These are phyloP conservation scores for Nymphalis polychloros DNA, from an alignment of 2,888 invertebrate species.

Conservation along the genomic window DNA sequence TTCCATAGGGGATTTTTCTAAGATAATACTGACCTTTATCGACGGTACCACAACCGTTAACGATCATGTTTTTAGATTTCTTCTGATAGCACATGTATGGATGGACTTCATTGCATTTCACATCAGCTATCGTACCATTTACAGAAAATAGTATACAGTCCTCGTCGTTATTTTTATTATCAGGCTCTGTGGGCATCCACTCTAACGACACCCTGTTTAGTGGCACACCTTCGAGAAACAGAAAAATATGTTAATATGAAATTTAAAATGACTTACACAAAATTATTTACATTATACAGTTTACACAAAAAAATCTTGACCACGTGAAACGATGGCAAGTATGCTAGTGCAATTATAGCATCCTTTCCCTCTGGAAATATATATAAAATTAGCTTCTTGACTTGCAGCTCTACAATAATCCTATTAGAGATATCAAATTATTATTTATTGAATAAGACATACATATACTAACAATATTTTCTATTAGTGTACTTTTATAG, in stretches of 20 bases:
- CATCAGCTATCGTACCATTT: constrained; percentile 45
- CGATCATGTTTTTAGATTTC: constrained; percentile 28
- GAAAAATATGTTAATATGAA: background rate
- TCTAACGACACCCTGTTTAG: constrained; percentile 42
- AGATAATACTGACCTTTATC: constrained; percentile 41
- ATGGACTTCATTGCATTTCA: constrained; percentile 42
- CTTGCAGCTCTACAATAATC: no score
- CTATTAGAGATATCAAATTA: no score
- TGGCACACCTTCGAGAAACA: constrained; percentile 41
- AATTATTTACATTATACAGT: background rate
- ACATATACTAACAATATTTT: no score
- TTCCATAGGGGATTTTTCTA: no score
- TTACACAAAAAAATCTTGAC: no score
- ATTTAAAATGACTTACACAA: no score
- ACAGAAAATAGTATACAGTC: constrained; percentile 42
- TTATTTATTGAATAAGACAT: no score
- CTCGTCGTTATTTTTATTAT: constrained; percentile 46
- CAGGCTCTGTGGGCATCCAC: constrained; percentile 48
- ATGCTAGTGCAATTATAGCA: no score
- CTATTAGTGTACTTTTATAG: no score
- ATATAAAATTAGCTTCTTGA: no score
- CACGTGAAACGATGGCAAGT: no score
- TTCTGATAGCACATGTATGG: constrained; percentile 48
- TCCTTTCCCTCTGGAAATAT: no score
- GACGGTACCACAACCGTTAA: constrained; percentile 45